These are phyloP conservation scores for Chironex yamaguchii DNA, from an alignment of 30 jellyfish, hydroid and myxozoan species.

Conservation along the genomic window DNA sequence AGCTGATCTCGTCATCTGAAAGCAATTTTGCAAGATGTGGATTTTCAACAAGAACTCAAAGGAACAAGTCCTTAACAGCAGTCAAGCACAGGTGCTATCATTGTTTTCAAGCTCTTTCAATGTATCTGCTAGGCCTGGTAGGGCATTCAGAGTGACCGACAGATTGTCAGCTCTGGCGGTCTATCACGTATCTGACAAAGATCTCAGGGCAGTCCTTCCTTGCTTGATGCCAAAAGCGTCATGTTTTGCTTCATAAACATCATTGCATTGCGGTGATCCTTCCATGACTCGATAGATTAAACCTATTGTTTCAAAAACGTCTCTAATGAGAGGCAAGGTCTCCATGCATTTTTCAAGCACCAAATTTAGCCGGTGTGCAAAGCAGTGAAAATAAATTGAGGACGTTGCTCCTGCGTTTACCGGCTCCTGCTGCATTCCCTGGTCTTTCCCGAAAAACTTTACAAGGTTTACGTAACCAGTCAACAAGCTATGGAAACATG, in stretches of 20 bases:
- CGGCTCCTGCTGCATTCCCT: slow-evolving; percentile 42
- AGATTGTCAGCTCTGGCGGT: slow-evolving; percentile 53
- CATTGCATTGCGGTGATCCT: slow-evolving; percentile 60
- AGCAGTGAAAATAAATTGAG: slow-evolving; percentile 37
- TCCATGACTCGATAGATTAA: slow-evolving; percentile 23
- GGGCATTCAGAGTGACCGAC: slow-evolving; percentile 10
- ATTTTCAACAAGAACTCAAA: slow-evolving; percentile 43
- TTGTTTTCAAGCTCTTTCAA: slow-evolving; percentile 11
- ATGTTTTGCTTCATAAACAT: slow-evolving; percentile 3
- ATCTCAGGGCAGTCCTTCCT: slow-evolving; percentile 44
- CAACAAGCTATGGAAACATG: too few relatives aligned
- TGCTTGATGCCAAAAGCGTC: neutral
- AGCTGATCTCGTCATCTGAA: slow-evolving; percentile 9
- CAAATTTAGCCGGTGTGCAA: slow-evolving; percentile 38
- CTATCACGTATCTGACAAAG: slow-evolving; percentile 58
- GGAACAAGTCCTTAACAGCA: neutral
- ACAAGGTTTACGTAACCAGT: too few relatives aligned
- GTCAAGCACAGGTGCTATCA: slow-evolving; percentile 32
- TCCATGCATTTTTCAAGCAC: slow-evolving; percentile 19
- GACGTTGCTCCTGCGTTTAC: slow-evolving; percentile 37
- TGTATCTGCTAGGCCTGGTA: slow-evolving; percentile 30
- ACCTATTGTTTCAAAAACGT: slow-evolving; percentile 44
- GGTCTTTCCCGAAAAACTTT: slow-evolving; percentile 41
- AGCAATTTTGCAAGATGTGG: slow-evolving; percentile 14
- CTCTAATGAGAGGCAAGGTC: slow-evolving; percentile 12